Base-by-base conservation (phyloP, 2,888 invertebrate species). In the Cataglyphis livida region DNA sequence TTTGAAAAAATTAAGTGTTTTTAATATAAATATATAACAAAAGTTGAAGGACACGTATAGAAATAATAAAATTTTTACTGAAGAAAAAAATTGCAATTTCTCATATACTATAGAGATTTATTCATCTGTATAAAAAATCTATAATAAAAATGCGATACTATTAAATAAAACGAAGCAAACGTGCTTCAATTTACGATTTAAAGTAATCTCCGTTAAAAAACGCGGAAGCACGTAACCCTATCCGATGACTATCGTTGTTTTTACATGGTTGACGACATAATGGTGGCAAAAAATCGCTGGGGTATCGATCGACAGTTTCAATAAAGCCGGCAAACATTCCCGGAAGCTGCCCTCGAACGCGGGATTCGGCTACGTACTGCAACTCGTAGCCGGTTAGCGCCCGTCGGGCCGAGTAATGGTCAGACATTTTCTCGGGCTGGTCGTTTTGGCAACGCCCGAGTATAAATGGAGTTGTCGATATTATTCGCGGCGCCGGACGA, bases 391-490 rank as follows among this genome's bases (percentile, higher is more conserved):
- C 38, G 81, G 62, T 41, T 28, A 82, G 81, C 57, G 59, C 51
- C 79, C 66, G 59, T 48, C 81, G 79, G 54, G 38, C 62, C 68
- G 61, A 85, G 75, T 71, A 84, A 84, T 76, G 84, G 70, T 59
- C 54, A 57, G 84, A 64, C 76, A 81, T 83, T 68, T 78, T 59
- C n/a, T 66, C 78, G 38, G 41, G 10, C 84, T 65, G 76, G 51
- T 57, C 70, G 82, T 82, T 88, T 86, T 59, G 84, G 86, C 73
- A 81, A 74, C 76, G 38, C 70, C n/a, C 83, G 70, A 79, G 88
- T 86, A 89, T 85, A 85, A 86, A 87, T 75, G 82, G 82, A 81
- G 83, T 87, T 90, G 87, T 89, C 89, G 87, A 90, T 90, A 88
- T 90, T 90, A 88, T 84, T 86, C 86, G 85, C 70, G 78, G 75